These are phyloP conservation scores for Micronisus gabar DNA, from an alignment of 2,113 vertebrate species.

Conservation along the genomic window DNA sequence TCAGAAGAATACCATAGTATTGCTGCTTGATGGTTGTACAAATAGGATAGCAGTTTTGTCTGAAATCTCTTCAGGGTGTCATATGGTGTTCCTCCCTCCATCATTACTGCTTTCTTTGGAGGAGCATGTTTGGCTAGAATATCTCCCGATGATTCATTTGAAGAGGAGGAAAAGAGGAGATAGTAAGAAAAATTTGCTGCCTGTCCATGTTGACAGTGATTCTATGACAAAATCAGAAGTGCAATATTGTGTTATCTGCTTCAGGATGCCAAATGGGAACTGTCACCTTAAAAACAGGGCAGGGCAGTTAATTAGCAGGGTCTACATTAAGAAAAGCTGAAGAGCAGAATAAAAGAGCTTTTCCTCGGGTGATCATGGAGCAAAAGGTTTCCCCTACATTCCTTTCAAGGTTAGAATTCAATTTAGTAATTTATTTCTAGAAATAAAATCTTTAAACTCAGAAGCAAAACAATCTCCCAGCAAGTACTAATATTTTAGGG, in stretches of 20 bases:
- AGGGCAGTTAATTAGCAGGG: not conserved
- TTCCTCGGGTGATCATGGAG: not conserved
- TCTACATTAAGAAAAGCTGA: not conserved
- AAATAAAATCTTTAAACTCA: not conserved
- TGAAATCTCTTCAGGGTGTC: not conserved
- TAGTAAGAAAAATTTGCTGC: not conserved
- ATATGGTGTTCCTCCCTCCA: not conserved
- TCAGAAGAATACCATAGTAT: not conserved
- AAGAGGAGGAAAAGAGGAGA: not conserved
- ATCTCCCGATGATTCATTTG: not conserved
- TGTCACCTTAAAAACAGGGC: not conserved
- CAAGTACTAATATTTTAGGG: not conserved
- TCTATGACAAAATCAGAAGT: not conserved
- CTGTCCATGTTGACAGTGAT: not conserved
- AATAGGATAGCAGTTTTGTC: not conserved
- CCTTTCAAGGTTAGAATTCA: not conserved
- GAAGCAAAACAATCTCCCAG: not conserved
- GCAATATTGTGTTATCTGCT: not conserved
- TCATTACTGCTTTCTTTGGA: not conserved
- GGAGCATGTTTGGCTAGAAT: not conserved
- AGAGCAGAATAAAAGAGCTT: not conserved
- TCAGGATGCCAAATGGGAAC: not conserved
- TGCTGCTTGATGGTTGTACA: not conserved
- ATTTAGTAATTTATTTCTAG: not conserved
- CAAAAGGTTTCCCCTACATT: not conserved